phyloP scores from a whole-genome alignment of 2,888 invertebrate species.

The Helicoverpa assulta region DNA sequence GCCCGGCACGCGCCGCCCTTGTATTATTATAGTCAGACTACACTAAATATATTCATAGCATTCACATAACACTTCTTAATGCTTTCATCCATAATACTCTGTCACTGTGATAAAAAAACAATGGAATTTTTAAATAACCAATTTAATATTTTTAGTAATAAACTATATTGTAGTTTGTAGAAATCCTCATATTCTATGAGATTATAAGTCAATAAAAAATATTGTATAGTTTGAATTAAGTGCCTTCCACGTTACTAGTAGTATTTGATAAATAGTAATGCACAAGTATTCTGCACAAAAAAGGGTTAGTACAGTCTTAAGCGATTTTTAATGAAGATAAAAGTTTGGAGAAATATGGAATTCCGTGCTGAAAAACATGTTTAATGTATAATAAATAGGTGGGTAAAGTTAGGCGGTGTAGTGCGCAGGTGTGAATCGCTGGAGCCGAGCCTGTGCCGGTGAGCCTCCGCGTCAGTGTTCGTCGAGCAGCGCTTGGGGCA shows the following conservation, averaged over 20 bases:
- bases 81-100: slow-evolving; percentile 1
- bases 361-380: slow-evolving; percentile 10
- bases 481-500: slow-evolving; percentile 44
- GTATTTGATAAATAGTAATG: too few species aligned
- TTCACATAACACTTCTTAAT: slow-evolving; percentile 1
- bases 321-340: background rate
- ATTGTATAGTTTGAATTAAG: too few species aligned
- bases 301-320: background rate
- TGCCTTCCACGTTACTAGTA: too few species aligned
- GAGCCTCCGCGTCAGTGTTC: slow-evolving; percentile 42
- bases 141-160: too few species aligned
- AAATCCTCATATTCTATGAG: too few species aligned
- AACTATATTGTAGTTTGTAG: too few species aligned
- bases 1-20: background rate
- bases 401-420: slow-evolving; percentile 33
- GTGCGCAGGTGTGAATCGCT: slow-evolving; percentile 74
- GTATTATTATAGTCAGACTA: background rate
- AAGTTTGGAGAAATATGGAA: background rate
- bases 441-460: slow-evolving; percentile 53
- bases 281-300: too few species aligned
- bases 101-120: too few species aligned
- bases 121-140: too few species aligned
- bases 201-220: too few species aligned
- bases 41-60: slow-evolving; percentile 3
- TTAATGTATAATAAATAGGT: slow-evolving; percentile 46